Evolutionary conservation across 2,888 invertebrate species (phyloP).

Genomic region (Gibbula magus): DNA sequence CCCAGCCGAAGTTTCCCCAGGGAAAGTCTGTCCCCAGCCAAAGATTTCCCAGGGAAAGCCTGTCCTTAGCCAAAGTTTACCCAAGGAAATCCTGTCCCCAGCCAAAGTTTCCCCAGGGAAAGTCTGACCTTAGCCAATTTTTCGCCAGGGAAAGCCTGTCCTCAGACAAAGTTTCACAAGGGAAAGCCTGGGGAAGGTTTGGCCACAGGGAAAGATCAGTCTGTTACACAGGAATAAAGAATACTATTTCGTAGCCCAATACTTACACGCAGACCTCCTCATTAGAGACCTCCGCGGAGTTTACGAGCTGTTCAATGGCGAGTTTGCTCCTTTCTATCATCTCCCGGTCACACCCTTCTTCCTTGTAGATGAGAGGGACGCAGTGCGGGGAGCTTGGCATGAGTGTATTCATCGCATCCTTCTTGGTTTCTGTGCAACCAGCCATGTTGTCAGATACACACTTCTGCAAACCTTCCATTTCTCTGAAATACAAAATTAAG

Average conservation of each 20-base stretch:
- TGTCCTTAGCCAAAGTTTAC: too few relatives aligned
- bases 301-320: background rate
- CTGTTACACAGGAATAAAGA: too few relatives aligned
- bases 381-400: background rate
- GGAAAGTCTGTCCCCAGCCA: too few relatives aligned
- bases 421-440: background rate
- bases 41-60: too few relatives aligned
- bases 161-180: too few relatives aligned
- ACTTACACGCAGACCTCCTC: slow-evolving; percentile 26
- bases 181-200: too few relatives aligned
- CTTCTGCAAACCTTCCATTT: background rate
- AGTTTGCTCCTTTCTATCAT: background rate
- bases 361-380: background rate
- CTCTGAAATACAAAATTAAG: background rate
- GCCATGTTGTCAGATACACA: background rate
- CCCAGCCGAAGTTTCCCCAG: too few relatives aligned
- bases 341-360: background rate
- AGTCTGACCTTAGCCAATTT: too few relatives aligned
- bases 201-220: too few relatives aligned
- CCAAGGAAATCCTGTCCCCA: too few relatives aligned
- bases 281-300: background rate
- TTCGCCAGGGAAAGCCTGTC: too few relatives aligned
- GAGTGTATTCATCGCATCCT: background rate
- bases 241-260: background rate
- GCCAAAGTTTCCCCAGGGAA: too few relatives aligned